phyloP scores from a whole-genome alignment of 2,888 invertebrate species.

The Steinernema hermaphroditum region DNA sequence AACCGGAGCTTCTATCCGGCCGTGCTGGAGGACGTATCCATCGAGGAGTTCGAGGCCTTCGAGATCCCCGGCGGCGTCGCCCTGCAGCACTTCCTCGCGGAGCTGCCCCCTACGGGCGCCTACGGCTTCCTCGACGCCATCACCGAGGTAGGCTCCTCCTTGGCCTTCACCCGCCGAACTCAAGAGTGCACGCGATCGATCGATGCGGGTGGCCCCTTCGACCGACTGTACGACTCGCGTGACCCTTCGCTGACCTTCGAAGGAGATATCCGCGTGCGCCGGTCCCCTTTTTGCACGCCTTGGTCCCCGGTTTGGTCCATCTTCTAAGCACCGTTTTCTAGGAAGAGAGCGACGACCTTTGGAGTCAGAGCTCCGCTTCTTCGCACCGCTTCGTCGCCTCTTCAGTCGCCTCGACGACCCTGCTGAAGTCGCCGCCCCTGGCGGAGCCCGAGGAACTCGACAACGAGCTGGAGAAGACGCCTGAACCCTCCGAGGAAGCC shows the following conservation, averaged over 20 bases:
- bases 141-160: constrained; percentile 28
- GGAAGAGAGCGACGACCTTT: constrained; percentile 52
- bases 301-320: too few species aligned
- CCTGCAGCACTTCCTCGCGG: constrained; percentile 1
- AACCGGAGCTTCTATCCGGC: constrained; percentile 14
- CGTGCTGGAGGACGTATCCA: neutral
- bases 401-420: neutral
- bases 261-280: neutral
- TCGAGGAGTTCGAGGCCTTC: constrained; percentile 12
- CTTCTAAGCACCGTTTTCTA: constrained; percentile 9
- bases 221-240: constrained; percentile 16
- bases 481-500: neutral
- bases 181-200: constrained; percentile 3
- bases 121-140: constrained; percentile 31
- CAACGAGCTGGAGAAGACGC: neutral
- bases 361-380: constrained; percentile 44
- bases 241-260: constrained; percentile 28
- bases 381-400: constrained; percentile 33
- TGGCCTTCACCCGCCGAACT: neutral
- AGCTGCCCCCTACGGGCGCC: neutral
- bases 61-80: neutral
- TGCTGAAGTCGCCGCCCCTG: constrained; percentile 3
- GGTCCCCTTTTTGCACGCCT: neutral
- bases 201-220: constrained; percentile 18
- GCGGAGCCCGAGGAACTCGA: constrained; percentile 24